These are phyloP conservation scores for Oryzaephilus surinamensis DNA, from an alignment of 1,140 invertebrate genomes.

Conservation along the genomic window DNA sequence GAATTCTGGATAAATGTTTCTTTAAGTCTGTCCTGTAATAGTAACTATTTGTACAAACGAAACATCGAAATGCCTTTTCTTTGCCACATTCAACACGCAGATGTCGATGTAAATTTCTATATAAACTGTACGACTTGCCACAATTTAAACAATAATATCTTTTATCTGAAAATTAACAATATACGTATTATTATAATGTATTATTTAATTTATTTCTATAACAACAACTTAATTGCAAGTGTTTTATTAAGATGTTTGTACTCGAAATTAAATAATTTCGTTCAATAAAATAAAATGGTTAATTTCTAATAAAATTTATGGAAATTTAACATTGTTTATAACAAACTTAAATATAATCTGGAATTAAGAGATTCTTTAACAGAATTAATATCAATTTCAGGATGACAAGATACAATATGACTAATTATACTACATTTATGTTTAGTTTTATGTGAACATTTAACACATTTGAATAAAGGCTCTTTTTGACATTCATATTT, in stretches of 20 bases:
- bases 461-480: too few species aligned
- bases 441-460: too few species aligned
- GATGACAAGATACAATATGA: too few species aligned
- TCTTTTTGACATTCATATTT: too few species aligned
- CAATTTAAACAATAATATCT: slow-evolving; percentile 45
- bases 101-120: slow-evolving; percentile 38
- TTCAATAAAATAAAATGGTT: too few species aligned
- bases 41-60: slow-evolving; percentile 7
- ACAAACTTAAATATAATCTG: too few species aligned
- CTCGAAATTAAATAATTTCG: too few species aligned
- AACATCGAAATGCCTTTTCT: slow-evolving; percentile 11
- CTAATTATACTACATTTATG: too few species aligned
- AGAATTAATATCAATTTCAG: too few species aligned
- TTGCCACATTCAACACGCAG: slow-evolving; percentile 44
- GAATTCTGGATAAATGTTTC: slow-evolving; percentile 9
- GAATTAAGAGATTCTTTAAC: too few species aligned
- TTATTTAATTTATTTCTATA: background rate
- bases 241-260: too few species aligned
- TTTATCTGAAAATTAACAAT: slow-evolving; percentile 5
- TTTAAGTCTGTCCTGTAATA: slow-evolving; percentile 14
- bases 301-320: background rate
- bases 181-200: slow-evolving; percentile 3
- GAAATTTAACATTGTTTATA: background rate
- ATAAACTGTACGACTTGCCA: slow-evolving; percentile 44
- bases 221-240: too few species aligned